These are phyloP conservation scores for Triplophysa bombifrons DNA, from an alignment of 2,797 vertebrate species.

Conservation along the genomic window DNA sequence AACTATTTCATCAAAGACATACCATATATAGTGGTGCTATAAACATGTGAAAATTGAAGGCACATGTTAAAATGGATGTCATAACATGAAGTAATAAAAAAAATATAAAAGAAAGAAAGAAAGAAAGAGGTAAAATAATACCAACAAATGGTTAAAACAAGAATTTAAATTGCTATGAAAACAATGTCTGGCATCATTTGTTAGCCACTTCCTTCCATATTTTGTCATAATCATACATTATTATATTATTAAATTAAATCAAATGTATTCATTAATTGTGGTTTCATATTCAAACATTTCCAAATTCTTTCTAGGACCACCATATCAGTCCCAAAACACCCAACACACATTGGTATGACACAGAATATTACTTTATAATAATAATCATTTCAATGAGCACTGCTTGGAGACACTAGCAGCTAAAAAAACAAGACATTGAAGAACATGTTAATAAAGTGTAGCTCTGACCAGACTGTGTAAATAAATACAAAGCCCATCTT, in stretches of 20 bases:
- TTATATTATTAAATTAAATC: no score
- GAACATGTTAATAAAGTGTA: background rate
- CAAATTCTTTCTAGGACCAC: background rate
- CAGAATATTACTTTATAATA: background rate
- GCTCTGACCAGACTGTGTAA: slow-evolving; percentile 38
- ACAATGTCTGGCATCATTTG: background rate
- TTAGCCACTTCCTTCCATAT: background rate
- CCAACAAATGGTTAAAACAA: background rate
- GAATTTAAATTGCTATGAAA: background rate
- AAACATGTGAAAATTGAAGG: background rate
- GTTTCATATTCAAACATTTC: background rate
- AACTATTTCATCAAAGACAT: no score
- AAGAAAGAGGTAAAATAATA: background rate
- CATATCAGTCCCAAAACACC: background rate
- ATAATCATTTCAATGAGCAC: background rate
- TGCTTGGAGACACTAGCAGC: background rate
- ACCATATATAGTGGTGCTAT: background rate
- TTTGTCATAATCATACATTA: background rate
- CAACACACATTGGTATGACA: background rate
- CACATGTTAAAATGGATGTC: background rate
- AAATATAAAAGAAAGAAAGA: no score
- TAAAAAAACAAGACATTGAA: background rate
- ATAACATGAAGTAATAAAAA: background rate
- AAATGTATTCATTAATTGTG: background rate
- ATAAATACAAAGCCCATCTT: slow-evolving; percentile 60